Evolutionary conservation across 2,113 vertebrate species (phyloP).

Genomic region (Callaeas wilsoni): DNA sequence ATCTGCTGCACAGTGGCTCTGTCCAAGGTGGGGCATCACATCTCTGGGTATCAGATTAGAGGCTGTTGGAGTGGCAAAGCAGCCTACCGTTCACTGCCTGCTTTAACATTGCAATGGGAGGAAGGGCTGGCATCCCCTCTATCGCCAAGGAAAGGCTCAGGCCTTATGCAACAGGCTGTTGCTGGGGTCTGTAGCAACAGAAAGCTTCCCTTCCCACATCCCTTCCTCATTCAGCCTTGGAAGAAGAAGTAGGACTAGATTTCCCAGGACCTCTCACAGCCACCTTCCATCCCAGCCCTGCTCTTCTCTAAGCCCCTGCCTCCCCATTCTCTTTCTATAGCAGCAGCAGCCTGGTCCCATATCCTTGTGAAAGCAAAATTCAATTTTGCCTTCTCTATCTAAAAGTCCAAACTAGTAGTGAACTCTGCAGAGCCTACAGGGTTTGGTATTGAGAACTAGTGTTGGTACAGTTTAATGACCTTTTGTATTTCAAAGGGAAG

Average conservation of each 20-base stretch:
- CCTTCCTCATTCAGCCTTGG: background rate
- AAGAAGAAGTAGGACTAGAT: background rate
- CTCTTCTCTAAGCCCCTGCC: background rate
- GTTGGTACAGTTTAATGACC: background rate
- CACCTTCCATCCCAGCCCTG: background rate
- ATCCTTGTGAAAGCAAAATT: background rate
- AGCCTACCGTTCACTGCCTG: background rate
- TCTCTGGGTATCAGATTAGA: background rate
- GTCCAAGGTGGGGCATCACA: too few relatives aligned
- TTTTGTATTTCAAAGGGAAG: background rate
- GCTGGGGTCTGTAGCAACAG: background rate
- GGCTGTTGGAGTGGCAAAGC: background rate
- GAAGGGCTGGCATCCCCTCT: background rate
- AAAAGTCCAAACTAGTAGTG: background rate
- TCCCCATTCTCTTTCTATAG: background rate
- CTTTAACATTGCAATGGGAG: background rate
- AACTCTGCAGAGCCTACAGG: background rate
- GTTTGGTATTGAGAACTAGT: background rate
- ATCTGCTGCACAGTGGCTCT: background rate
- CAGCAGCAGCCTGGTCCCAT: background rate
- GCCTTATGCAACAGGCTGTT: background rate
- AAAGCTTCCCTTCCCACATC: background rate
- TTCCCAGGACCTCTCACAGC: background rate
- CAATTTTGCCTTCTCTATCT: background rate
- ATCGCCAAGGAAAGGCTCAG: background rate